phyloP scores from a whole-genome alignment of 2,797 vertebrate genomes.

The Alca torda region DNA sequence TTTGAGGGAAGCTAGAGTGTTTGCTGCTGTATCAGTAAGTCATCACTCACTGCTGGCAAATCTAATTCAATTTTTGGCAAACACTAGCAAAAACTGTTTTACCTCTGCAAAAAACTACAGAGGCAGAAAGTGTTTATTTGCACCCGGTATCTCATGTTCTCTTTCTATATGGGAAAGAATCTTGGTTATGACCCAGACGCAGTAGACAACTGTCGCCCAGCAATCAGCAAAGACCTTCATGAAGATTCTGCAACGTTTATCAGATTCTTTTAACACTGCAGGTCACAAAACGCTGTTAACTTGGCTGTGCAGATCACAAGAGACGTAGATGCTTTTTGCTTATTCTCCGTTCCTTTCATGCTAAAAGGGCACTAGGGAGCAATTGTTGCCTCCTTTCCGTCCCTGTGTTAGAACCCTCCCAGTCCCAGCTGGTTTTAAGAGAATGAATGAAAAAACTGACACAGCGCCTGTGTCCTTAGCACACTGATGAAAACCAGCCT shows the following conservation, averaged over 20 bases:
- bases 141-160: background rate
- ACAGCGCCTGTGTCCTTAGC: background rate
- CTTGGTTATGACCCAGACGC: background rate
- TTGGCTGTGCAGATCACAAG: background rate
- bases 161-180: background rate
- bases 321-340: background rate
- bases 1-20: background rate
- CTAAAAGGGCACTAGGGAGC: background rate
- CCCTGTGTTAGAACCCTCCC: background rate
- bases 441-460: background rate
- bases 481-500: background rate
- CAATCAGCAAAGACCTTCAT: background rate
- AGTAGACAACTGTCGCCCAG: background rate
- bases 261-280: background rate
- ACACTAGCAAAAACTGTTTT: background rate
- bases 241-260: background rate
- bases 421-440: background rate
- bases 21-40: background rate
- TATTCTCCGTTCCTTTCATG: background rate
- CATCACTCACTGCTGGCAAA: background rate
- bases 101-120: background rate
- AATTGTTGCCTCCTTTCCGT: background rate
- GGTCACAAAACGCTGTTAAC: background rate
- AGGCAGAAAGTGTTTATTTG: background rate
- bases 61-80: background rate